Base-by-base conservation (phyloP, 1,140 invertebrate genomes). In the Mya arenaria region DNA sequence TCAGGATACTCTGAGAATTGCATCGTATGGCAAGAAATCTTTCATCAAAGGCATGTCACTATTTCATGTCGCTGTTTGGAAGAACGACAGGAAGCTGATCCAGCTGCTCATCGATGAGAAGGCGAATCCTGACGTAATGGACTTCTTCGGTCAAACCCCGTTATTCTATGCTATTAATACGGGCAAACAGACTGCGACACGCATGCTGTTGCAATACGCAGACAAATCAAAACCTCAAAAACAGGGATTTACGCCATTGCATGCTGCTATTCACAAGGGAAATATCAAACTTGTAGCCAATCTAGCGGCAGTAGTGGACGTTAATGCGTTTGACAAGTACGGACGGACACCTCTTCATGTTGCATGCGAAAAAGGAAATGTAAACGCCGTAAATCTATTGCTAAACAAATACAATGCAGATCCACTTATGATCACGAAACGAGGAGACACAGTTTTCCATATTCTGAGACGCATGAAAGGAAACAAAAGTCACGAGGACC, bases 211-310 rank as follows among this genome's bases (percentile, higher is more conserved):
- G 2, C 4, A 15, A 0, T 55, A 72, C 36, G 8, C 8, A 19
- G 19, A 56, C 19, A 72, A 72, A 52, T 36, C 8, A 25, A 66
- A 56, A 55, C 1, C 60, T 1, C 62, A 78, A 55, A 78, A 78
- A 15, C 41, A 78, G 56, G 74, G 74, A 34, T 78, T 56, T 56
- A 78, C 74, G 37, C 74, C 74, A 28, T 28, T 78, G n/a, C 62
- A 78, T 78, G 74, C 63, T 30, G 62, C 74, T 1, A 68, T 78
- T 23, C 30, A 23, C 30, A 36, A 36, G 39, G 30, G 56, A 0
- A n/a, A 44, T 23, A n/a, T 19, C 17, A 25, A 39, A 1, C 13
- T 66, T 13, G 74, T 37, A 3, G 25, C 13, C n/a, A 17, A 28
- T 1, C 25, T 78, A 6, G 19, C 23, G 4, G 4, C 10, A 65